Evolutionary conservation across 64 coral and sea anemone genomes (phyloP).

Genomic region (Actinia tenebrosa): DNA sequence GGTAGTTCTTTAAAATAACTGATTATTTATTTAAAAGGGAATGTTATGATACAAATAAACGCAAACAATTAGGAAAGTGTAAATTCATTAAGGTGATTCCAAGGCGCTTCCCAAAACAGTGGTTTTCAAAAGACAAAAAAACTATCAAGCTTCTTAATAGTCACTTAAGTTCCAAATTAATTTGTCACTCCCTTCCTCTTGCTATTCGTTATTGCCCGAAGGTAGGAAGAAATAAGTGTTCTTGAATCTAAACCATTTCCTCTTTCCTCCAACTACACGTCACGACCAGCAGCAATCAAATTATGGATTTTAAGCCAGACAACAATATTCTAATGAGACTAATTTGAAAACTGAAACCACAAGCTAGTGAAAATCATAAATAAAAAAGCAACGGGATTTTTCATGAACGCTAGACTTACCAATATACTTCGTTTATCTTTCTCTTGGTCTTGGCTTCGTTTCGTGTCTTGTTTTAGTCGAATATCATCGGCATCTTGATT

Average conservation of each 20-base stretch:
- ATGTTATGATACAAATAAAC: background rate
- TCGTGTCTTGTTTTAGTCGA: background rate
- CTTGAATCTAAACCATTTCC: background rate
- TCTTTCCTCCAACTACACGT: background rate
- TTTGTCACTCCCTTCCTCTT: too few species aligned
- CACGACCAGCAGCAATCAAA: background rate
- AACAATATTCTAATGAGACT: background rate
- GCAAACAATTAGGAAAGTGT: background rate
- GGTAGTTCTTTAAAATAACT: background rate
- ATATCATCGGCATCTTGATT: background rate
- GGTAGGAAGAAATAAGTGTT: background rate
- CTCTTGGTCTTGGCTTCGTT: conserved; percentile 19
- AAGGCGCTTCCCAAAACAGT: too few species aligned
- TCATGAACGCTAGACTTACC: background rate
- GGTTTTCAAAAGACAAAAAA: too few species aligned
- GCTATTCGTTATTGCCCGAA: too few species aligned
- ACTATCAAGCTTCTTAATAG: too few species aligned
- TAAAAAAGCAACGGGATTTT: background rate
- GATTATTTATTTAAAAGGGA: background rate
- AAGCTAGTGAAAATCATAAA: background rate
- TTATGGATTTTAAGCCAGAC: background rate
- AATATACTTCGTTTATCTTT: conserved; percentile 26
- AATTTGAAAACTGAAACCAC: background rate
- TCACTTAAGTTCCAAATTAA: too few species aligned
- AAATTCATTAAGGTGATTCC: background rate